Conservation (phyloP, 1,140 invertebrate species). For the Scaptodrosophila lebanonensis region DNA sequence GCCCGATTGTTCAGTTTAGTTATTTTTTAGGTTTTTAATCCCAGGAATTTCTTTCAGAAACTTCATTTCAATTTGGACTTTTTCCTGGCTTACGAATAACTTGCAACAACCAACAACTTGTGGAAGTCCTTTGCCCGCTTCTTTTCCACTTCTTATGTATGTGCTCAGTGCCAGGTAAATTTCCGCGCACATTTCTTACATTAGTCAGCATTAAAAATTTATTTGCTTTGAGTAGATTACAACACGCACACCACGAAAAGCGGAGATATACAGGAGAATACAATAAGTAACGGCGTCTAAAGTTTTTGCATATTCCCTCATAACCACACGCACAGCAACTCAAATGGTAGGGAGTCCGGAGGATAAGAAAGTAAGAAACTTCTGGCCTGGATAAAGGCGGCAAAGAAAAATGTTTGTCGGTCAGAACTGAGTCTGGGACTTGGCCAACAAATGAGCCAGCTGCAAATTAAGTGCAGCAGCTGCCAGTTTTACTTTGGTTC, state of each 20-base stretch:
- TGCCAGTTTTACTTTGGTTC: constrained; percentile 56
- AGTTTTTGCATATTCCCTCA: constrained; percentile 41
- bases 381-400: too few species aligned
- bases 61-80: too few species aligned
- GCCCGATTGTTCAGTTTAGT: too few species aligned
- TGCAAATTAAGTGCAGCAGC: constrained; percentile 71
- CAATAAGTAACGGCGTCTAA: constrained; percentile 40
- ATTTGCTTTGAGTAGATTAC: constrained; percentile 73
- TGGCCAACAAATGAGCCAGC: constrained; percentile 61
- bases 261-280: constrained; percentile 7
- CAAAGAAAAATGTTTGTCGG: constrained; percentile 23
- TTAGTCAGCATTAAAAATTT: constrained; percentile 73
- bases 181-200: constrained; percentile 67
- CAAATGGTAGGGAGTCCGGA: too few species aligned
- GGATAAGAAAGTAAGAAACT: constrained; percentile 17
- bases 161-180: constrained; percentile 52
- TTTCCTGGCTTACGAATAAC: too few species aligned
- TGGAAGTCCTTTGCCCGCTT: constrained; percentile 7
- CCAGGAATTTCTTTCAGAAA: too few species aligned
- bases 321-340: constrained; percentile 29
- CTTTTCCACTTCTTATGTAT: constrained; percentile 26
- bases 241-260: constrained; percentile 34
- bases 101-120: constrained; percentile 21
- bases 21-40: too few species aligned
- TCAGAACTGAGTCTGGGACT: neutral